phyloP scores from a whole-genome alignment of 2,888 invertebrate genomes.

The Nomada goodeniana region DNA sequence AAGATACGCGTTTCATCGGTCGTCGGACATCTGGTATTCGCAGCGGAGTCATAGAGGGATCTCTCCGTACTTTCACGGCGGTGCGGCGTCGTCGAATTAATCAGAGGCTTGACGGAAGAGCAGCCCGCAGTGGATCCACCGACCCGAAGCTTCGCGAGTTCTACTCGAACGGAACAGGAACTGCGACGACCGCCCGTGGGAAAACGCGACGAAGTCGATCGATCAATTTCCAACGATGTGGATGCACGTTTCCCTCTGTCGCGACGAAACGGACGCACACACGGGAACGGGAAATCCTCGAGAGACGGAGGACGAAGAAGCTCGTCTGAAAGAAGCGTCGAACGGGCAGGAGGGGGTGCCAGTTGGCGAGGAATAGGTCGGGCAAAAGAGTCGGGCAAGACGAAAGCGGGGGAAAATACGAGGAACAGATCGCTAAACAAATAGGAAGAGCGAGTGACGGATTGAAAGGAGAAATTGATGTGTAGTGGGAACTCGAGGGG shows the following conservation, averaged over 20 bases:
- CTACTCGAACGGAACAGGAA: conserved; percentile 2
- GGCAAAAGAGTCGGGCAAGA: conserved; percentile 31
- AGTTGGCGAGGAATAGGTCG: conserved; percentile 4
- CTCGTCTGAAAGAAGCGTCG: conserved; percentile 29
- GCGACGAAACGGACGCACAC: conserved; percentile 11
- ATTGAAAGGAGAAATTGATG: conserved; percentile 57
- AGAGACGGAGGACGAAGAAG: conserved; percentile 28
- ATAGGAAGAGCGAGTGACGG: conserved; percentile 44
- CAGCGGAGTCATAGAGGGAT: background rate
- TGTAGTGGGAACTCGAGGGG: conserved; percentile 32
- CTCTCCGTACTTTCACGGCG: background rate
- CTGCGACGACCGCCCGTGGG: conserved; percentile 23
- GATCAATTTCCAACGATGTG: conserved; percentile 63
- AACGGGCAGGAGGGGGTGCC: background rate
- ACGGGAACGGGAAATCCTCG: conserved; percentile 40
- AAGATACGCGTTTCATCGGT: background rate
- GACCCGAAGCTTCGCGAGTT: background rate
- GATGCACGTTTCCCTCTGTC: conserved; percentile 9
- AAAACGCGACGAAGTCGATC: conserved; percentile 53
- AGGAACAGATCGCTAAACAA: conserved; percentile 54
- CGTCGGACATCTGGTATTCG: background rate
- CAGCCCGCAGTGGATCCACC: background rate
- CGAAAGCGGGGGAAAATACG: conserved; percentile 34
- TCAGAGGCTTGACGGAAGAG: conserved; percentile 3
- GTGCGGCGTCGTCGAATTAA: background rate